Evolutionary conservation across 2,888 invertebrate species (phyloP).

Genomic region (Brenthis hecate): DNA sequence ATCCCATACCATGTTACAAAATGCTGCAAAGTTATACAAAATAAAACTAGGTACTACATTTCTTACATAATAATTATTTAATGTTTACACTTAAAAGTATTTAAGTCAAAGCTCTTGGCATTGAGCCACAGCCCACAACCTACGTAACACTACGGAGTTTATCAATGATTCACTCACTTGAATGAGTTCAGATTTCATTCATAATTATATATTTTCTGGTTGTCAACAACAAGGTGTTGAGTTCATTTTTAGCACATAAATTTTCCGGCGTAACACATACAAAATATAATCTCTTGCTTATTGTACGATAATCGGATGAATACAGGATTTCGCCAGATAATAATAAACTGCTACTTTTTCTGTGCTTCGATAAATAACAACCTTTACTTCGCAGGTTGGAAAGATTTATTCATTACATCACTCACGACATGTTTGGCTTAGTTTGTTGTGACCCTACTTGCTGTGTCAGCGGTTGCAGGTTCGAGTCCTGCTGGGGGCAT

Average conservation of each 20-base stretch:
- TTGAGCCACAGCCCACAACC: background rate
- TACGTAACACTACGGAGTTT: background rate
- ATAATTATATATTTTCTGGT: constrained; percentile 3
- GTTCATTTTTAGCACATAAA: constrained; percentile 11
- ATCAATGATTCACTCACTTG: constrained; percentile 15
- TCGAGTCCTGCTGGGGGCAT: too few relatives aligned
- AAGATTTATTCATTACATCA: too few relatives aligned
- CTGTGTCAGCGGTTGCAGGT: too few relatives aligned
- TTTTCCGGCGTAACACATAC: background rate
- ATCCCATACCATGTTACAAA: too few relatives aligned
- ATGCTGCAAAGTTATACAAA: too few relatives aligned
- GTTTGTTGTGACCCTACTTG: too few relatives aligned
- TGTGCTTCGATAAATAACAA: too few relatives aligned
- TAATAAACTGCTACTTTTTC: too few relatives aligned
- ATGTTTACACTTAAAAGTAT: background rate
- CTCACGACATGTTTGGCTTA: too few relatives aligned
- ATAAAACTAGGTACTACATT: background rate
- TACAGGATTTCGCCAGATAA: too few relatives aligned
- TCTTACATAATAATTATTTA: background rate
- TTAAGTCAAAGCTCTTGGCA: background rate
- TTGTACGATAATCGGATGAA: too few relatives aligned
- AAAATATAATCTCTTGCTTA: background rate
- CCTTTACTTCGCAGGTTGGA: too few relatives aligned
- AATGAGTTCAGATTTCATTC: constrained; percentile 15
- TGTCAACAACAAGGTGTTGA: background rate